Evolutionary conservation across 2,797 vertebrate species (phyloP), one percentile per base, ranked within the genome.

Genomic region (Gymnothorax javanicus): DNA sequence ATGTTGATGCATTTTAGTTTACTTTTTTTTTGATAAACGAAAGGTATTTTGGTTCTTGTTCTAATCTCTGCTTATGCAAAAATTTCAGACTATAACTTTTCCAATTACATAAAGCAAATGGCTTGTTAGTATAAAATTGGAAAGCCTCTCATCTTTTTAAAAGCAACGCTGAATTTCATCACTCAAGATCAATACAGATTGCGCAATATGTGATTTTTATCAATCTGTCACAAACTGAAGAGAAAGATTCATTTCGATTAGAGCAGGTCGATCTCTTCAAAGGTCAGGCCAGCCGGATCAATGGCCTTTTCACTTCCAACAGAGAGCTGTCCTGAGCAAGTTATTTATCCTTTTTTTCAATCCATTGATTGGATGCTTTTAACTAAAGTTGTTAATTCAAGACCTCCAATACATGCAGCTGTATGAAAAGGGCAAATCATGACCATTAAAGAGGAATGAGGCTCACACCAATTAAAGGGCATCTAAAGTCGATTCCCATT

Each of bases 281-380:
- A 77, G 33, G 33, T 77, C 73, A 43, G 71, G 4, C 27, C 71
- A 50, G n/a, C 33, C 43, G 17, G 43, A 77, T 77, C 43, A 13
- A 77, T 77, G 27, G 27, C 73, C 73, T 1, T 50, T 77, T 17
- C 13, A 67, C 5, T 6, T 27, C 11, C 73, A 12, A 50, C 17
- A 43, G 20, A 50, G 50, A 77, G 43, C 73, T 23, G 50, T 20
- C 56, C 77, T 54, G 77, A 56, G 77, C 50, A 81, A 81, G 77
- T 12, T 81, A 81, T 81, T n/a, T 17, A 81, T 81, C 77, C 77
- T 81, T 33, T 50, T 17, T 77, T 81, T 56, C 77, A 2, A 81
- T 56, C 50, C 7, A 81, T 56, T 56, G 77, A 81, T 81, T 56
- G 6, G 11, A 23, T 7, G 9, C 52, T 52, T 56, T 50, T 79